phyloP scores from a whole-genome alignment of 2,797 vertebrate species.

The Amniataba percoides region DNA sequence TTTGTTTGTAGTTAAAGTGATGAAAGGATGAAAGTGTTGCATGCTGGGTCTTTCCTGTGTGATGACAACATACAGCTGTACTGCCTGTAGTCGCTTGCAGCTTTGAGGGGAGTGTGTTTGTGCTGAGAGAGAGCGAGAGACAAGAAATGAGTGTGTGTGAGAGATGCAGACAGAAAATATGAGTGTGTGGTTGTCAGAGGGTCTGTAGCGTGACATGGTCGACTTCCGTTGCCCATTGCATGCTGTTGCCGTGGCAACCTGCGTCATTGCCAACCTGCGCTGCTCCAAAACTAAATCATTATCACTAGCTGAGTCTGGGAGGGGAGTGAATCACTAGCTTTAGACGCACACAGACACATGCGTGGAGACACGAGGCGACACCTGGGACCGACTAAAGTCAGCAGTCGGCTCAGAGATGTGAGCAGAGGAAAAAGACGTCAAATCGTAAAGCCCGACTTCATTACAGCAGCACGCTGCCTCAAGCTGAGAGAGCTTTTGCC shows the following conservation, averaged over 20 bases:
- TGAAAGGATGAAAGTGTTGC: slow-evolving; percentile 8
- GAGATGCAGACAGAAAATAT: slow-evolving; percentile 21
- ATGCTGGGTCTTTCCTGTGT: neutral
- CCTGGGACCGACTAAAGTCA: slow-evolving; percentile 51
- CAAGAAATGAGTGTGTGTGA: slow-evolving; percentile 3
- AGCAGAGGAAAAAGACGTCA: slow-evolving; percentile 62
- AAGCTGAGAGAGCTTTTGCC: slow-evolving; percentile 37
- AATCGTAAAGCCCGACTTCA: slow-evolving; percentile 47
- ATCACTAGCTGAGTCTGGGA: slow-evolving; percentile 70
- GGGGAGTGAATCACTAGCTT: slow-evolving; percentile 79
- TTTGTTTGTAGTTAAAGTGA: neutral
- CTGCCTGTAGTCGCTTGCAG: neutral
- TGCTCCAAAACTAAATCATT: slow-evolving; percentile 82
- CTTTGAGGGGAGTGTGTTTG: neutral
- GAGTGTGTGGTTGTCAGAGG: slow-evolving; percentile 46
- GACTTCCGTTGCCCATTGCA: slow-evolving; percentile 73
- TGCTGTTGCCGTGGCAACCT: slow-evolving; percentile 81
- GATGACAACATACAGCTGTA: neutral
- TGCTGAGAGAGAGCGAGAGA: slow-evolving; percentile 3
- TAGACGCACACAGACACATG: slow-evolving; percentile 31
- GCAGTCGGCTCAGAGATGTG: slow-evolving; percentile 24
- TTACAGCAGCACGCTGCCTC: slow-evolving; percentile 42
- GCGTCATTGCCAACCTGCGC: slow-evolving; percentile 77
- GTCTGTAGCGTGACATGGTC: slow-evolving; percentile 63
- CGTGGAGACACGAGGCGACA: slow-evolving; percentile 18